Evolutionary conservation across 2,113 vertebrate genomes (phyloP), one percentile per base, ranked within the genome.

Genomic region (Origma solitaria): DNA sequence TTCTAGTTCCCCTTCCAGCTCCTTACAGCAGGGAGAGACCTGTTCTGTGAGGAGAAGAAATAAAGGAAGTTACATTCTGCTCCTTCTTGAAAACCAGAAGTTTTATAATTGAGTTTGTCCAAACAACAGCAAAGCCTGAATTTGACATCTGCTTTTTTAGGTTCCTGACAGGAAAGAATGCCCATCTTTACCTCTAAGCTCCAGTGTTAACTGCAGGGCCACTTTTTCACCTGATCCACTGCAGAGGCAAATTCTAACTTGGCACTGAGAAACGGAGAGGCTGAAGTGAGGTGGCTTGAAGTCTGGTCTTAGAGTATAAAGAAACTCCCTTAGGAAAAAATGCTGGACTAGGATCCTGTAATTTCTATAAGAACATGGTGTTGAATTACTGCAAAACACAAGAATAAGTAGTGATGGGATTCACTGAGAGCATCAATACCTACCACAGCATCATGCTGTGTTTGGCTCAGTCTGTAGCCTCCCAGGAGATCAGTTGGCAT

Each of bases 401-500:
- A 58, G 33, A 92, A 90, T 82, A 90, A 91, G 33, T 80, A 83
- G 58, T 49, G 60, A 86, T 79, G 57, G 66, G 33, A 88, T 92
- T 86, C 77, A 82, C 33, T 8, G 23, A 90, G 38, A 93, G 31
- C 62, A 65, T 77, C 66, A 37, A 47, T 44, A 50, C 71, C 88
- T 84, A 68, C 83, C 54, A 77, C 25, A 85, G 75, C 45, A 91
- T 66, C 71, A 82, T 89, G 71, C 66, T 70, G 51, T 90, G 65
- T 75, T 83, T 94, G 75, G 45, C 82, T 95, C 86, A 76, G 64
- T 38, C 61, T 86, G 57, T 42, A 90, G 62, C 72, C 33, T 94
- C 91, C 69, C 75, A 66, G 65, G 90, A 95, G 78, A 88, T 84
- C 81, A 82, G 68, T 22, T 87, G 80, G 87, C 88, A 88, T 94